Evolutionary conservation across 2,888 invertebrate genomes (phyloP).

Genomic region (Stenichneumon culpator): DNA sequence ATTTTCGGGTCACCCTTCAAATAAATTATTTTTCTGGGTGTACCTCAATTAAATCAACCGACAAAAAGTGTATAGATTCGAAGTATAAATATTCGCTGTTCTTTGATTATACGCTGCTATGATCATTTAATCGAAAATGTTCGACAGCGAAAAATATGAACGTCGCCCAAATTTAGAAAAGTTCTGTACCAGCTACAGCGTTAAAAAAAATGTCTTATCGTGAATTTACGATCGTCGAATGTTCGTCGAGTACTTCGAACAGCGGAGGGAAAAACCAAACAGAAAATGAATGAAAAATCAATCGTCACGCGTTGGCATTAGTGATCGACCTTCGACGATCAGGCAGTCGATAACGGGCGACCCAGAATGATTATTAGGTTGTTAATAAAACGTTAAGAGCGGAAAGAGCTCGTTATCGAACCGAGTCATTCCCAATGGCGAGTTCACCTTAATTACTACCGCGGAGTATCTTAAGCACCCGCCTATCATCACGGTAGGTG

Average conservation of each 20-base stretch:
- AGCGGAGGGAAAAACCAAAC: background rate
- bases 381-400: background rate
- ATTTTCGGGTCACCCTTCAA: no score
- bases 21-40: no score
- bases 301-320: background rate
- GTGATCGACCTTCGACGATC: background rate
- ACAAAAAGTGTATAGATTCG: background rate
- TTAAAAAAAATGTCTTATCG: background rate
- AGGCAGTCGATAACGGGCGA: background rate
- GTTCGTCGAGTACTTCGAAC: background rate
- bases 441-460: slow-evolving; percentile 3
- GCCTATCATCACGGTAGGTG: background rate
- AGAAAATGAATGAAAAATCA: background rate
- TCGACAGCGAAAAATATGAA: background rate
- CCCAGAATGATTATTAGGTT: background rate
- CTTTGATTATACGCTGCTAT: background rate
- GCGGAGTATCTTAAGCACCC: background rate
- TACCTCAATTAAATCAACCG: background rate
- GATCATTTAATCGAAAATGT: background rate
- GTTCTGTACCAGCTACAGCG: background rate
- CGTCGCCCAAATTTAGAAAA: background rate
- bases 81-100: background rate
- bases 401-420: slow-evolving; percentile 13
- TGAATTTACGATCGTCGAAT: background rate
- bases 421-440: background rate